Conservation (phyloP, 2,113 vertebrate species). For the Piprites chloris region DNA sequence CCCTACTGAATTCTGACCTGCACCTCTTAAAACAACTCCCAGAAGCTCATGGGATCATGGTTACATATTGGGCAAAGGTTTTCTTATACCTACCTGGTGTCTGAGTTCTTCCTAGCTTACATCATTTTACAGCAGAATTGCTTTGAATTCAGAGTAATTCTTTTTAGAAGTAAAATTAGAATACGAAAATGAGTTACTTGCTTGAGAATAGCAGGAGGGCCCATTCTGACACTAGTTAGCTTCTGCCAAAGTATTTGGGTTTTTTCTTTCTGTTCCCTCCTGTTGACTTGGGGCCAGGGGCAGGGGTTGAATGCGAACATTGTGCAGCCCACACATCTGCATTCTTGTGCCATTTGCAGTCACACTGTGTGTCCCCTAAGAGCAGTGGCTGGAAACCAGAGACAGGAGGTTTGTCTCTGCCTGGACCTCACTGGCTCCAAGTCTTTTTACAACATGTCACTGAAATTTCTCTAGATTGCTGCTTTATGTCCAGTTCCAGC, state of each 20-base stretch:
- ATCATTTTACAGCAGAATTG: not conserved
- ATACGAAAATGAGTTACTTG: not conserved
- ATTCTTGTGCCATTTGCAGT: slow-evolving; percentile 31
- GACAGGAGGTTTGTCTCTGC: slow-evolving; percentile 13
- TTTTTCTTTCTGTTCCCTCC: not conserved
- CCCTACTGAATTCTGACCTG: not conserved
- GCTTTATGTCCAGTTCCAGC: slow-evolving; percentile 16
- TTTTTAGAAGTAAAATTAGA: not conserved
- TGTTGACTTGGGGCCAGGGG: not conserved
- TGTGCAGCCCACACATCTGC: slow-evolving; percentile 35
- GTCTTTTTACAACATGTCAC: slow-evolving; percentile 10
- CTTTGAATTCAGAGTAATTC: not conserved
- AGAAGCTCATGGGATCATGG: not conserved
- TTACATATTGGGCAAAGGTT: not conserved
- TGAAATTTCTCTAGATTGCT: not conserved
- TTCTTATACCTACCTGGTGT: not conserved
- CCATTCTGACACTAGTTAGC: not conserved
- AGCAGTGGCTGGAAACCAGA: slow-evolving; percentile 46
- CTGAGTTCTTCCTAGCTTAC: not conserved
- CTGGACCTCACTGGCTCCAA: not conserved
- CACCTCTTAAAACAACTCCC: not conserved
- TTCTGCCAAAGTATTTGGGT: not conserved
- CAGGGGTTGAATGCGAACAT: not conserved
- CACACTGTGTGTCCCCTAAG: slow-evolving; percentile 14
- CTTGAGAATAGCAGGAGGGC: not conserved